Evolutionary conservation across 2,113 vertebrate genomes (phyloP).

Genomic region (Nerophis lumbriciformis): DNA sequence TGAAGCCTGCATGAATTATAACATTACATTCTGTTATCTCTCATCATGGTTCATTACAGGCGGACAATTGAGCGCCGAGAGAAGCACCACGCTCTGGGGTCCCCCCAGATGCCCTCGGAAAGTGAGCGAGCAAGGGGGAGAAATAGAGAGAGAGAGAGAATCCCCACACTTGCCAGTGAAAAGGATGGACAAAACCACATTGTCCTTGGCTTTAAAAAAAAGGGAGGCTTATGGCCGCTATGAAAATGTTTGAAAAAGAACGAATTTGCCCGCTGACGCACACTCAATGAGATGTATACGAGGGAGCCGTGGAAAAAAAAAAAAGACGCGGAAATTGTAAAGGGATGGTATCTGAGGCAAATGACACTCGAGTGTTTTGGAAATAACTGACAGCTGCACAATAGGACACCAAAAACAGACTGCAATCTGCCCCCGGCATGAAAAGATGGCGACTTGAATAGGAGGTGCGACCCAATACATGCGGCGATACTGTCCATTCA

Average conservation of each 20-base stretch:
- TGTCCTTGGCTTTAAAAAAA: slow-evolving; percentile 78
- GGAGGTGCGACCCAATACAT: slow-evolving; percentile 59
- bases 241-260: slow-evolving; percentile 73
- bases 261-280: slow-evolving; percentile 74
- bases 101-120: slow-evolving; percentile 47
- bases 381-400: slow-evolving; percentile 68
- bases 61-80: slow-evolving; percentile 75
- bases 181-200: slow-evolving; percentile 79
- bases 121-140: slow-evolving; percentile 18
- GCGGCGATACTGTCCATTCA: slow-evolving; percentile 64
- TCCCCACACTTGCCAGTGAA: slow-evolving; percentile 54
- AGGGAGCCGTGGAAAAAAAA: slow-evolving; percentile 37
- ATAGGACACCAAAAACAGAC: slow-evolving; percentile 59
- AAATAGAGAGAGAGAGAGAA: slow-evolving; percentile 38
- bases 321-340: slow-evolving; percentile 38
- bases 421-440: slow-evolving; percentile 57
- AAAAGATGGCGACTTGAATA: slow-evolving; percentile 53
- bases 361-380: slow-evolving; percentile 64
- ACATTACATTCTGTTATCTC: slow-evolving; percentile 74
- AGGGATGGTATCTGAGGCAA: slow-evolving; percentile 65
- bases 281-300: slow-evolving; percentile 72
- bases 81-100: slow-evolving; percentile 52
- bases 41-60: slow-evolving; percentile 79
- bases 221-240: slow-evolving; percentile 77
- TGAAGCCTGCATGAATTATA: slow-evolving; percentile 73